Evolutionary conservation across 2,888 invertebrate species (phyloP), one percentile per base, ranked within the genome.

Genomic region (Cristatella mucedo): DNA sequence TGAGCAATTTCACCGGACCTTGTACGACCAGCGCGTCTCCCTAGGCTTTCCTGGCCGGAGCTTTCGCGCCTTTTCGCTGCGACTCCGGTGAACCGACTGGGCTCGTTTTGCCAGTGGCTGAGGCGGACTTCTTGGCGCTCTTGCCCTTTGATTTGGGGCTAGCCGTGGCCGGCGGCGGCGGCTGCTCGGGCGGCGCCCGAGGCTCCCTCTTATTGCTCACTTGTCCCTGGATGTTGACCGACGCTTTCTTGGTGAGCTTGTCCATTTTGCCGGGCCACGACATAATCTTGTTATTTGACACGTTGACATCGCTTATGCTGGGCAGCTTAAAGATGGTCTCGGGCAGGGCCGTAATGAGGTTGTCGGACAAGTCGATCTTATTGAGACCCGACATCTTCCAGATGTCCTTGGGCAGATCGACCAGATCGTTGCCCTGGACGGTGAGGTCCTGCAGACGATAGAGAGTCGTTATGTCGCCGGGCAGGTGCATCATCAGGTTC

Each of bases 281-380:
- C 21, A 53, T 54, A 29, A 63, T 55, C 46, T 55, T 55, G 51
- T 63, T 63, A 32, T 58, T 50, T 3, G 58, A 54, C 4, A 61
- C 54, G 42, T 61, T 49, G 2, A 63, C 36, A 24, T 56, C 52
- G 26, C 52, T 51, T 16, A 63, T 33, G 31, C 49, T 46, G 4
- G 59, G 54, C 31, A 62, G 49, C 46, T 63, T 63, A 37, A 55
- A 56, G 21, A 63, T 51, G 31, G 48, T 51, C 41, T 63, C 62
- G 7, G 62, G 62, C 5, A 63, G 42, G 4, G 43, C 38, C n/a
- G 36, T 36, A 22, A 87, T 76, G n/a, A 82, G 78, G 63, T 91
- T 91, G 46, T 75, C 74, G 0, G 86, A 85, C 20, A 89, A 69
- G 57, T 86, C 82, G 18, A 91, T 63, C 3, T 67, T 61, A 49